Base-by-base conservation (phyloP, 2,797 vertebrate species). In the Sebastes taczanowskii region DNA sequence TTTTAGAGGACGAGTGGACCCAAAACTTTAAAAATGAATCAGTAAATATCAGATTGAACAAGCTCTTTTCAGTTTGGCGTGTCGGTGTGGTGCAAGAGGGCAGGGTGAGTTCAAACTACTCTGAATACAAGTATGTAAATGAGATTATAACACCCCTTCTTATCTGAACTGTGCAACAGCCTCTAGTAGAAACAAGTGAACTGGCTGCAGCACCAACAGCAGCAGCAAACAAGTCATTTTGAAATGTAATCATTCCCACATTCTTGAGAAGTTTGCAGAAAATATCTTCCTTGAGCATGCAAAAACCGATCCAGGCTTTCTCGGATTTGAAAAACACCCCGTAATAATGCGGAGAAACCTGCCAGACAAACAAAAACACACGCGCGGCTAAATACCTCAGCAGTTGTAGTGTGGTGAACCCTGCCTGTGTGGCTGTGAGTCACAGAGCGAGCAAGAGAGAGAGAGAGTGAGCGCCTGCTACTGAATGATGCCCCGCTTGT, bases 401-500 rank as follows among this genome's bases (percentile, higher is more conserved):
- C 78, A 63, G 84, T 46, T 59, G 77, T 27, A 84, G 68, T 42
- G 77, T 64, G 83, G 77, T 83, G 81, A 87, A 82, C 84, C 82
- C 80, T 61, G 89, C 74, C 84, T 82, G 89, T 82, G 90, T 46
- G 76, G 86, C 83, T 30, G 77, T 91, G 93, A 95, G 90, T 95
- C 94, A 95, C 91, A 20, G 8, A 74, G 69, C n/a, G 13, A 88
- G 84, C 23, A 14, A 42, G 10, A 14, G 38, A 42, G 13, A 42
- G 13, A 42, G 32, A n/a, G 7, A 71, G 70, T 18, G 11, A 89
- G 84, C 27, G 82, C 71, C 86, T 32, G 89, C 79, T 92, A 87
- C 92, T 94, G 91, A 95, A 94, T 90, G 91, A 93, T 91, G 90
- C 83, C 87, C 85, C n/a, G 77, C 90, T 90, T 87, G 85, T 83